These are phyloP conservation scores for Melanchra persicariae DNA, from an alignment of 2,888 invertebrate genomes.

Conservation along the genomic window DNA sequence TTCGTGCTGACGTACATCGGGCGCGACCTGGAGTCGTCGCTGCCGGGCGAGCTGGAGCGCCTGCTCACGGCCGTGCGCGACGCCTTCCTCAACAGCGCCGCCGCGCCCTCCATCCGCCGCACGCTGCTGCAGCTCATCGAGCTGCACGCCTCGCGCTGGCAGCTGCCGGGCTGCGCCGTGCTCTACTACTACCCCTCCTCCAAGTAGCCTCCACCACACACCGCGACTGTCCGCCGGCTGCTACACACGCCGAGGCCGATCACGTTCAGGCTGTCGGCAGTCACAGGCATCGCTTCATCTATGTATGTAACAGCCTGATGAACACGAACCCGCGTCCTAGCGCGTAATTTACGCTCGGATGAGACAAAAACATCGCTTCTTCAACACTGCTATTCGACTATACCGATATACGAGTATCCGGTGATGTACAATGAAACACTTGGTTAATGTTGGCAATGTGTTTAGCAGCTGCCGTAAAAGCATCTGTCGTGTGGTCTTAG, in stretches of 20 bases:
- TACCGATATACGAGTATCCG: too few relatives aligned
- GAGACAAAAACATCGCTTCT: too few relatives aligned
- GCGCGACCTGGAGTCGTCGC: conserved; percentile 95
- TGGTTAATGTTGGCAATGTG: neutral
- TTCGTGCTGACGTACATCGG: conserved; percentile 97
- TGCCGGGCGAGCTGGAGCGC: conserved; percentile 95
- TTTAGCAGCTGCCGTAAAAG: neutral
- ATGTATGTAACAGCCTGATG: too few relatives aligned
- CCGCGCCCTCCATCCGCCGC: conserved; percentile 94
- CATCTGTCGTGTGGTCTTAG: neutral
- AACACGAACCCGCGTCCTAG: too few relatives aligned
- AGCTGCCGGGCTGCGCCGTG: conserved; percentile 96
- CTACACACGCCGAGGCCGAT: too few relatives aligned
- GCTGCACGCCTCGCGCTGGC: conserved; percentile 97
- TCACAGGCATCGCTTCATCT: too few relatives aligned
- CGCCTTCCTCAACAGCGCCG: conserved; percentile 95
- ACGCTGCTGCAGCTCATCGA: conserved; percentile 97
- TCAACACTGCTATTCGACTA: too few relatives aligned
- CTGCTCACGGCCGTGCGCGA: conserved; percentile 95
- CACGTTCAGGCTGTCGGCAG: too few relatives aligned
- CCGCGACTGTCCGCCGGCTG: too few relatives aligned
- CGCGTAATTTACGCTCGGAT: too few relatives aligned
- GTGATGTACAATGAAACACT: too few relatives aligned
- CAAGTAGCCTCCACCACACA: conserved; percentile 70
- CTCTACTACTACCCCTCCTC: conserved; percentile 96